These are phyloP conservation scores for Acleris cristana DNA, from an alignment of 2,888 invertebrate genomes.

Conservation along the genomic window DNA sequence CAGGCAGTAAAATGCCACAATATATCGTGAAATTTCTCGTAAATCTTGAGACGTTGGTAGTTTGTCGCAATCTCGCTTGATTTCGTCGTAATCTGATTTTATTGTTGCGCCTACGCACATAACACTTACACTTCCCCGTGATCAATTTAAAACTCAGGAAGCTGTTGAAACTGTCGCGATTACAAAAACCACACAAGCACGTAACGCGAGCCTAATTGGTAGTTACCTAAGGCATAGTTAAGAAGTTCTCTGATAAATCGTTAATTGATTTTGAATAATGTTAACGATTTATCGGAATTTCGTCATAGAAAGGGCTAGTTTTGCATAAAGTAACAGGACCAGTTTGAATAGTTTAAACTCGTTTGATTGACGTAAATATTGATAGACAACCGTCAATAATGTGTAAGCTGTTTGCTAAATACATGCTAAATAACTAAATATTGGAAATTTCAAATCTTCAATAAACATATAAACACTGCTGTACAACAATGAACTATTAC, in stretches of 20 bases:
- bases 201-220: constrained; percentile 42
- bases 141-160: constrained; percentile 45
- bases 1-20: no score
- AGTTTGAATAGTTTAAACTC: neutral
- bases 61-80: constrained; percentile 1
- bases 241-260: constrained; percentile 11
- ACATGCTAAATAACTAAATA: no score
- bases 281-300: constrained; percentile 13
- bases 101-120: constrained; percentile 40
- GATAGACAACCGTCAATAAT: no score
- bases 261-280: constrained; percentile 26
- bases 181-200: constrained; percentile 52
- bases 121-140: constrained; percentile 39
- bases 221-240: constrained; percentile 29
- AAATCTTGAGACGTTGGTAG: neutral
- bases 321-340: constrained; percentile 14
- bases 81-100: constrained; percentile 27
- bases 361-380: neutral
- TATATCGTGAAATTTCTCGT: no score
- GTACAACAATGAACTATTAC: no score
- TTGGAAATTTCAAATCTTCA: no score
- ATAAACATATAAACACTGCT: no score
- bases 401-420: no score
- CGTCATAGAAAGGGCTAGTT: constrained; percentile 7
- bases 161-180: constrained; percentile 46